A percentile compares a stretch with the other conserved stretches of the same genome.
Conservation (phyloP, 2,113 vertebrate species). For the Callospermophilus lateralis region DNA sequence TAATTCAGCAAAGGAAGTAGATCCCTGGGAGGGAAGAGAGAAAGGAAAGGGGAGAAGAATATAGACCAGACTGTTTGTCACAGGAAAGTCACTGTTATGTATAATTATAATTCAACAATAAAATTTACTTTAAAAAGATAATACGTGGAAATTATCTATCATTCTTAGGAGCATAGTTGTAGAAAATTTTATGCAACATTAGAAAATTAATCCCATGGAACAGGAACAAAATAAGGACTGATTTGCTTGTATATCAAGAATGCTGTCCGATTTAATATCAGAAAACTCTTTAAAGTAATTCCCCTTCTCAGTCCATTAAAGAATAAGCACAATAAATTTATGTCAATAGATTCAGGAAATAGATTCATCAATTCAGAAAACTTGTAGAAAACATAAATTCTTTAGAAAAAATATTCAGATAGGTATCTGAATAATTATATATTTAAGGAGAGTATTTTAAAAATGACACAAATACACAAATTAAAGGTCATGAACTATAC, state of each 20-base stretch:
- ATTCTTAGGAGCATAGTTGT: not conserved
- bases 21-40: no score
- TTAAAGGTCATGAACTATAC: not conserved
- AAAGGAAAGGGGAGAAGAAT: no score
- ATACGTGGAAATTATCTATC: not conserved
- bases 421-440: not conserved
- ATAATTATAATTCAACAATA: no score
- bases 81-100: no score
- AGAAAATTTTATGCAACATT: not conserved
- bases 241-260: not conserved
- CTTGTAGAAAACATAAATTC: not conserved
- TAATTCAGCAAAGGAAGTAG: no score
- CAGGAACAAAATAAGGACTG: not conserved
- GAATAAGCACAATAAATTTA: not conserved
- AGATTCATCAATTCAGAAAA: not conserved
- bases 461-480: not conserved
- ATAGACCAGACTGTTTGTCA: no score
- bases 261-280: not conserved
- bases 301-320: not conserved
- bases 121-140: not conserved
- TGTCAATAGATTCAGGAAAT: not conserved
- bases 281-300: conserved; percentile 18
- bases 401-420: not conserved
- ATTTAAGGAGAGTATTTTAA: conserved; percentile 22
- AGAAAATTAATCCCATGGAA: not conserved